Conservation (phyloP, 2,797 vertebrate species). For the Pelochelys cantorii region DNA sequence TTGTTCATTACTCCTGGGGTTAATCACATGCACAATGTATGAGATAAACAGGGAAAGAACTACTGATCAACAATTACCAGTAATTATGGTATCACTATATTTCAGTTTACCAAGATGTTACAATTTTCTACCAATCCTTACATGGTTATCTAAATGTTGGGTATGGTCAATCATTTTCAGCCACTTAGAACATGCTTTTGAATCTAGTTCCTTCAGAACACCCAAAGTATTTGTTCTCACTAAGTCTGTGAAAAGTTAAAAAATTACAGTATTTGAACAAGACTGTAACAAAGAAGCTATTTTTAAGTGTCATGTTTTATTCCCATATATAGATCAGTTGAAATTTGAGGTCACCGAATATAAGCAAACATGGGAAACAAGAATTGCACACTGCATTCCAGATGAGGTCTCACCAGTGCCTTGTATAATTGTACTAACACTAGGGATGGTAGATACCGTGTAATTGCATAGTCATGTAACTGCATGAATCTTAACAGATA, state of each 20-base stretch:
- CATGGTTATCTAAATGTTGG: neutral
- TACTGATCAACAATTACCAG: neutral
- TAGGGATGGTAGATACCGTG: too few species aligned
- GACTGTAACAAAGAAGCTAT: neutral
- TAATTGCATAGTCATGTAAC: too few species aligned
- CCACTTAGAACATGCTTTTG: neutral
- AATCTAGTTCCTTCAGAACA: neutral
- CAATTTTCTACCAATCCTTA: neutral
- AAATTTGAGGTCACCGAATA: neutral
- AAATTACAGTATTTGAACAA: neutral
- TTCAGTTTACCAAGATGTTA: neutral
- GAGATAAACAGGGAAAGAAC: neutral
- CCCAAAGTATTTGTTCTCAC: neutral
- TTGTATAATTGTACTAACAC: too few species aligned
- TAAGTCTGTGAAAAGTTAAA: neutral
- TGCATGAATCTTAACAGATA: too few species aligned
- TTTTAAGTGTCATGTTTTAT: neutral
- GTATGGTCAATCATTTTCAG: neutral
- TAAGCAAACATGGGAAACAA: neutral
- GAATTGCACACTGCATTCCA: too few species aligned
- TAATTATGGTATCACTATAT: neutral
- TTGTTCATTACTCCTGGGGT: neutral
- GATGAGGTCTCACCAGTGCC: too few species aligned
- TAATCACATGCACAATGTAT: neutral
- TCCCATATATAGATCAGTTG: neutral